Percentiles rank a stretch among this genome's conserved stretches.
Conservation (phyloP, 2,113 vertebrate species). For the Limnothrissa miodon region DNA sequence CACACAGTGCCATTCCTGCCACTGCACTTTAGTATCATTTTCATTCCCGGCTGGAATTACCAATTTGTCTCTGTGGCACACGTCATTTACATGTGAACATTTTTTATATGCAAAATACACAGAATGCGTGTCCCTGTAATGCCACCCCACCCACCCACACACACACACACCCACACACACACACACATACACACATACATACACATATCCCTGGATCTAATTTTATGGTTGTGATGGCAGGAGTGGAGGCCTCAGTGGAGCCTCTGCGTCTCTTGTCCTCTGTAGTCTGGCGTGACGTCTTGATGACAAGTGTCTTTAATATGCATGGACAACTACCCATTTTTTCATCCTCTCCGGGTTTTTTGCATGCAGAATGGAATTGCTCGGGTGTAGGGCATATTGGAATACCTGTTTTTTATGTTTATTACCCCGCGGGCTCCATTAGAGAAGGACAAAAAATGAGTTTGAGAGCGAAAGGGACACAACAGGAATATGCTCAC, state of each 20-base stretch:
- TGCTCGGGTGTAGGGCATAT: slow-evolving; percentile 56
- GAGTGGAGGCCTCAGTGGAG: slow-evolving; percentile 90
- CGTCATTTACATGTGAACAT: slow-evolving; percentile 93
- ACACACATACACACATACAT: slow-evolving; percentile 58
- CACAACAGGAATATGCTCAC: not conserved
- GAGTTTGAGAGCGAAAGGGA: slow-evolving; percentile 43
- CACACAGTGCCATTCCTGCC: slow-evolving; percentile 73
- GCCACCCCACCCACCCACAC: slow-evolving; percentile 49
- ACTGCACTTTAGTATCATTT: slow-evolving; percentile 76
- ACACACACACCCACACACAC: not conserved
- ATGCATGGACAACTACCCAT: slow-evolving; percentile 78
- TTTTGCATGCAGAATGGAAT: slow-evolving; percentile 70
- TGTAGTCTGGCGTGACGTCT: slow-evolving; percentile 85
- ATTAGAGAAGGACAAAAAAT: slow-evolving; percentile 59
- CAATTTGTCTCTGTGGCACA: slow-evolving; percentile 98
- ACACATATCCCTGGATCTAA: slow-evolving; percentile 99
- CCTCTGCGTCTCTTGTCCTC: slow-evolving; percentile 84
- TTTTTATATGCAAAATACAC: slow-evolving; percentile 99
- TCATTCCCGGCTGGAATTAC: slow-evolving; percentile 82
- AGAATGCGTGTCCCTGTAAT: slow-evolving; percentile 51
- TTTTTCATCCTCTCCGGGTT: slow-evolving; percentile 46
- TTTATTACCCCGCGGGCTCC: slow-evolving; percentile 71
- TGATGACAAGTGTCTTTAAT: slow-evolving; percentile 99
- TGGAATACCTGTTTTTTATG: slow-evolving; percentile 72
- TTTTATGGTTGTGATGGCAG: slow-evolving; percentile 98